Conservation (phyloP, 2,113 vertebrate genomes). For the Xenopus laevis region DNA sequence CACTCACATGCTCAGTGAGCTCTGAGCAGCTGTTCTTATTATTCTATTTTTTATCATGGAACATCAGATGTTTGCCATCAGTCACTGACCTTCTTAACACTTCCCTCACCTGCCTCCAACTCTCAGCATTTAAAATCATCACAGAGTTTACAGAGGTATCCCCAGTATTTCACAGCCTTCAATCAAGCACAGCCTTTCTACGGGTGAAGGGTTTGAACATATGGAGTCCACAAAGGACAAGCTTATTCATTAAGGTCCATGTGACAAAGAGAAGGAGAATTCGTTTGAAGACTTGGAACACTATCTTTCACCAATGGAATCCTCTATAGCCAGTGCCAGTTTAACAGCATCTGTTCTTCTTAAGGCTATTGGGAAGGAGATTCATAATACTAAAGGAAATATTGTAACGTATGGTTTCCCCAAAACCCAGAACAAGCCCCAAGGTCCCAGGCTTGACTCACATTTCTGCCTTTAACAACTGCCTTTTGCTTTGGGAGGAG, state of each 20-base stretch:
- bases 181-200: constrained; percentile 40
- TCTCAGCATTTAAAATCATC: constrained; percentile 63
- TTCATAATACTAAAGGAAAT: too few species aligned
- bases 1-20: too few species aligned
- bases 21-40: too few species aligned
- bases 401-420: too few species aligned
- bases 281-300: constrained; percentile 91
- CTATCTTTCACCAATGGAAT: constrained; percentile 72
- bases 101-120: constrained; percentile 2
- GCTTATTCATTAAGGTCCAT: neutral
- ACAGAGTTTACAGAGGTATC: constrained; percentile 71
- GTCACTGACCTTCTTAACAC: too few species aligned
- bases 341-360: constrained; percentile 11
- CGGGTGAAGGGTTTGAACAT: constrained; percentile 53
- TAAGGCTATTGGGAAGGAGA: too few species aligned
- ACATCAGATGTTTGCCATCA: constrained; percentile 40
- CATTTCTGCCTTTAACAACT: too few species aligned
- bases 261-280: constrained; percentile 68
- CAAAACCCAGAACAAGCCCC: too few species aligned
- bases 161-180: constrained; percentile 37
- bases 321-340: constrained; percentile 38
- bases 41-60: too few species aligned
- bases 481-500: too few species aligned
- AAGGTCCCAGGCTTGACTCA: too few species aligned
- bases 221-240: constrained; percentile 1